These are phyloP conservation scores for Drosophila takahashii DNA, from an alignment of 1,140 invertebrate genomes.

Conservation along the genomic window DNA sequence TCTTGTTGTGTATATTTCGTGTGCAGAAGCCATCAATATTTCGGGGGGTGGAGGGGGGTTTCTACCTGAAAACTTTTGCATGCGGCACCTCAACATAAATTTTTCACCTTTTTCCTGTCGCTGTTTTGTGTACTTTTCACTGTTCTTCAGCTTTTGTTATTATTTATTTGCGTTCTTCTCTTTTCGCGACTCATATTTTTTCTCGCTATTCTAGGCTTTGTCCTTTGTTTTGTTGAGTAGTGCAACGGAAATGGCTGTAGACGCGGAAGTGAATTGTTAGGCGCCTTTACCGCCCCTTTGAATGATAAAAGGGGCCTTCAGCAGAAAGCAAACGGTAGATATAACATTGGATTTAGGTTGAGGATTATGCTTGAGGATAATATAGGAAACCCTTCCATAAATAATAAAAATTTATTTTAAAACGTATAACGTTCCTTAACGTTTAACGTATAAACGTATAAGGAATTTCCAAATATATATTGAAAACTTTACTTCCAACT, in stretches of 20 bases:
- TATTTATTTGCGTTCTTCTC: conserved; percentile 52
- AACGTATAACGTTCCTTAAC: no score
- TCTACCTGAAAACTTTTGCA: conserved; percentile 44
- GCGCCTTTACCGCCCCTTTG: conserved; percentile 50
- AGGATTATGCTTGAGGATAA: neutral
- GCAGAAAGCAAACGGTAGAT: conserved; percentile 1
- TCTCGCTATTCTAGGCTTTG: conserved; percentile 28
- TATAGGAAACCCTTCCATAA: neutral
- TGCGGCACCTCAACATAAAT: conserved; percentile 42
- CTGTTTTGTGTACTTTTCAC: conserved; percentile 45
- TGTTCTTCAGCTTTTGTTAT: conserved; percentile 45
- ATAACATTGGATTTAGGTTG: neutral
- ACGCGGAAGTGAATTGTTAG: conserved; percentile 81
- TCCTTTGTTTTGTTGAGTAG: conserved; percentile 62
- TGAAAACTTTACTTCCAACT: no score
- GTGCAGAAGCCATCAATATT: conserved; percentile 77
- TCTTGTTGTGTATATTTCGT: conserved; percentile 57
- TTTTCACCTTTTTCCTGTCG: conserved; percentile 63
- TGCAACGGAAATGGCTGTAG: conserved; percentile 79
- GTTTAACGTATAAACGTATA: no score
- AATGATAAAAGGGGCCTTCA: conserved; percentile 6
- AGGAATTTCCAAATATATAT: no score
- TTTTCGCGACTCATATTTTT: conserved; percentile 16
- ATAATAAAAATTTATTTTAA: no score
- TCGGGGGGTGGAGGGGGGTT: conserved; percentile 6